Evolutionary conservation across 2,797 vertebrate species (phyloP).

Genomic region (Micrastur ruficollis): DNA sequence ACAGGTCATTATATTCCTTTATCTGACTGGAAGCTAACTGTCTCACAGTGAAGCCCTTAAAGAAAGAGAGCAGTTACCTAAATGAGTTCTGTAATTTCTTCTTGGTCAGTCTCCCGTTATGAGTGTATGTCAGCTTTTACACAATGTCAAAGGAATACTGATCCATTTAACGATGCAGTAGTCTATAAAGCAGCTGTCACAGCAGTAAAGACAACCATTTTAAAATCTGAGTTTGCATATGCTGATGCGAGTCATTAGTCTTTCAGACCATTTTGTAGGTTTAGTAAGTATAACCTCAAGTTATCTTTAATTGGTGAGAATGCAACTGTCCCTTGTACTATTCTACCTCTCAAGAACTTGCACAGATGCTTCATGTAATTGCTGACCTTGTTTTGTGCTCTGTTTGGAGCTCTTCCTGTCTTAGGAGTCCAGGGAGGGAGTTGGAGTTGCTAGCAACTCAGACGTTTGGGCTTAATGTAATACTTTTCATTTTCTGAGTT

Average conservation of each 20-base stretch:
- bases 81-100: neutral
- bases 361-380: neutral
- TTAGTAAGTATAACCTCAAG: neutral
- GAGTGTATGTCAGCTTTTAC: neutral
- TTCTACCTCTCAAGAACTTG: neutral
- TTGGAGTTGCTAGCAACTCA: neutral
- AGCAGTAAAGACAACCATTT: neutral
- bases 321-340: neutral
- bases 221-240: neutral
- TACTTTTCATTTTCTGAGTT: neutral
- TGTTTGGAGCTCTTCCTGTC: neutral
- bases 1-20: neutral
- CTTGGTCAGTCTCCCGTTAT: neutral
- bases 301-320: neutral
- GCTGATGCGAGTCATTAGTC: neutral
- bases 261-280: neutral
- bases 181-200: conserved; percentile 23
- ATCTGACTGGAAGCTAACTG: neutral
- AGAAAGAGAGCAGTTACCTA: neutral
- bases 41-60: neutral
- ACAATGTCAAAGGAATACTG: neutral
- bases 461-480: neutral
- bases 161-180: neutral
- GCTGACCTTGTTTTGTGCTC: neutral
- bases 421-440: neutral